phyloP scores from a whole-genome alignment of 1,140 invertebrate species.

The Dolichoris vasculosae region DNA sequence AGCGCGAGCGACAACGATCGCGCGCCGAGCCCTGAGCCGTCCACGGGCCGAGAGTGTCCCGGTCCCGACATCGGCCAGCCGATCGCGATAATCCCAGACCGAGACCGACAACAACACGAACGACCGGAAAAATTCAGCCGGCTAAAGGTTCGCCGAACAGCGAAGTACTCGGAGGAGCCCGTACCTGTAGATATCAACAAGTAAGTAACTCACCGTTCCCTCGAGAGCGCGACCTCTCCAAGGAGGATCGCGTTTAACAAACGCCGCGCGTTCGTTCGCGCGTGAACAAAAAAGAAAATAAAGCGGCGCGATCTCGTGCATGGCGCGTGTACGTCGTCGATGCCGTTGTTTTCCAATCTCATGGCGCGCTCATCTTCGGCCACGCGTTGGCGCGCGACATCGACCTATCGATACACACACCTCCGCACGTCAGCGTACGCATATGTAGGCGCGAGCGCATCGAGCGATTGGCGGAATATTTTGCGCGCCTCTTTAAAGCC shows the following conservation, averaged over 20 bases:
- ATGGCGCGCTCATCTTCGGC: not conserved
- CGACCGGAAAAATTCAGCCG: not conserved
- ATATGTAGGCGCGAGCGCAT: not conserved
- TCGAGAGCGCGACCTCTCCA: not conserved
- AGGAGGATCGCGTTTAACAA: too few relatives aligned
- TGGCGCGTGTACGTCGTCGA: not conserved
- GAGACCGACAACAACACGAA: not conserved
- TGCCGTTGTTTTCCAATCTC: not conserved
- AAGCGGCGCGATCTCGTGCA: too few relatives aligned
- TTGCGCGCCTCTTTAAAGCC: conserved; percentile 7
- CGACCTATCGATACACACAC: too few relatives aligned
- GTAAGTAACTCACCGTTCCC: not conserved
- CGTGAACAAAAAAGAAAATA: too few relatives aligned
- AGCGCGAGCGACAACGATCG: not conserved
- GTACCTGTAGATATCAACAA: not conserved
- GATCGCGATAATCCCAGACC: not conserved
- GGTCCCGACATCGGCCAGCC: not conserved
- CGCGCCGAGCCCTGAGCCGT: not conserved
- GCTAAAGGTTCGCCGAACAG: not conserved
- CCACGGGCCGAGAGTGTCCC: not conserved
- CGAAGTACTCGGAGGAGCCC: not conserved
- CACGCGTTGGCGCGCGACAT: conserved; percentile 52
- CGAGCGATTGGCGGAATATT: not conserved
- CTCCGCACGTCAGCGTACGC: too few relatives aligned
- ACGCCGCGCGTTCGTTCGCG: too few relatives aligned